Conservation (phyloP, 2,888 invertebrate species). For the Podabrus alpinus region DNA sequence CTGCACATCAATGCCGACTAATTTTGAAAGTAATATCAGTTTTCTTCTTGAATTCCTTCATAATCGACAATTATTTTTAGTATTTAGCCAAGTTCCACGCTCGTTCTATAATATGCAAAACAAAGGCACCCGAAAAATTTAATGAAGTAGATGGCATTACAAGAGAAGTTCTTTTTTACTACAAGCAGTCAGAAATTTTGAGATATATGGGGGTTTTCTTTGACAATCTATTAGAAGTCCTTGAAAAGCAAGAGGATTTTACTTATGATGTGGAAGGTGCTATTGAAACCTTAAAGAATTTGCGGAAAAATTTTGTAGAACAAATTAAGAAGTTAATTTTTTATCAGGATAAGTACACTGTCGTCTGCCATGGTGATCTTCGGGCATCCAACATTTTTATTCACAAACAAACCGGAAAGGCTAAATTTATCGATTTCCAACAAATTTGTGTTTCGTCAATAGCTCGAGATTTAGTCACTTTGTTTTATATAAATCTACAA, state of each 20-base stretch:
- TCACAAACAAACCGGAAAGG: neutral
- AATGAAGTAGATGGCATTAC: neutral
- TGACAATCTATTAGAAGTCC: neutral
- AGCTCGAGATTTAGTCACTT: neutral
- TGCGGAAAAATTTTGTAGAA: neutral
- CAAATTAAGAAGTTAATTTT: neutral
- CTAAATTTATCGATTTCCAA: neutral
- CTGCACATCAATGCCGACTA: neutral
- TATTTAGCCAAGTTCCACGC: neutral
- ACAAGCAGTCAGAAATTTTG: neutral
- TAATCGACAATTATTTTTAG: neutral
- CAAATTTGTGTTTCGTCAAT: neutral
- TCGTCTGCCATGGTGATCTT: neutral
- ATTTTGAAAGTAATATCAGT: neutral
- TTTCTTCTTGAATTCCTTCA: neutral
- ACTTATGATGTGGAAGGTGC: neutral
- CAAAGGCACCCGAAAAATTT: neutral
- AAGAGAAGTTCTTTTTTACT: neutral
- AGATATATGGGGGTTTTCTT: neutral
- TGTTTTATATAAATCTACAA: neutral
- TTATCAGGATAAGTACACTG: neutral
- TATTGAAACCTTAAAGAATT: neutral
- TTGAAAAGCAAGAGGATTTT: neutral
- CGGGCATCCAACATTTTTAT: neutral
- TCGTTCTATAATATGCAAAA: neutral